Base-by-base conservation (phyloP, 2,888 invertebrate genomes). In the Mesorhabditis sp. region DNA sequence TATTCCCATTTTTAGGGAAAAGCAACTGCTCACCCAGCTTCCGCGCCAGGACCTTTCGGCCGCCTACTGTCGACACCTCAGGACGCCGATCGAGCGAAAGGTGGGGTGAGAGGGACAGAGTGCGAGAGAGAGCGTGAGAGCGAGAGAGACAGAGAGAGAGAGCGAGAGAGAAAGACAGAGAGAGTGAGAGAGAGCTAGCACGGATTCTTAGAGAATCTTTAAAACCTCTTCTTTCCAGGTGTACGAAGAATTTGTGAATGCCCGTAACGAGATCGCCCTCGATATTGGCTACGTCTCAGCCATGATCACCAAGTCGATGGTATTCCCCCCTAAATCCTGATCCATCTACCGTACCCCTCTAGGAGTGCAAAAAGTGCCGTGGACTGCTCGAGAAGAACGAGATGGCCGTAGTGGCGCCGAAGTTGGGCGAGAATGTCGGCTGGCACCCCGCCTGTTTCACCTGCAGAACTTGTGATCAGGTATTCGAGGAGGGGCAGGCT, bases 161-260 rank as follows among this genome's bases (percentile, higher is more conserved):
- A 28, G 28, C 1, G 28, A 28, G 28, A 28, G 28, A 28, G 28
- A 28, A 2, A 28, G 28, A 28, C 1, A 28, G 28, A 28, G 28
- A 28, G 28, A 28, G 28, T 1, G 28, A 28, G 28, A 28, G 28
- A 1, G 28, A 28, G 28, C 64, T 10, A 50, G 43, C 62, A 13
- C 28, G 45, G 43, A 61, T 41, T 69, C 15, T 45, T 44, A 66
- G 42, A 28, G 64, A 41, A 43, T 44, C 67, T 68, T 13, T 3
- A 28, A 15, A 2, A 10, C 28, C 13, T 44, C 43, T 13, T 43
- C n/a, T 42, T 42, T 72, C 66, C 45, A 74, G 74, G 76, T 92
- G 83, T 96, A 92, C 87, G 92, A 94, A 88, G 94, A 95, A 87
- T 97, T 97, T 87, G 92, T 95, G 80, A 91, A 93, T 67, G 92